phyloP scores from a whole-genome alignment of 2,113 vertebrate species.

The Toxostoma redivivum region DNA sequence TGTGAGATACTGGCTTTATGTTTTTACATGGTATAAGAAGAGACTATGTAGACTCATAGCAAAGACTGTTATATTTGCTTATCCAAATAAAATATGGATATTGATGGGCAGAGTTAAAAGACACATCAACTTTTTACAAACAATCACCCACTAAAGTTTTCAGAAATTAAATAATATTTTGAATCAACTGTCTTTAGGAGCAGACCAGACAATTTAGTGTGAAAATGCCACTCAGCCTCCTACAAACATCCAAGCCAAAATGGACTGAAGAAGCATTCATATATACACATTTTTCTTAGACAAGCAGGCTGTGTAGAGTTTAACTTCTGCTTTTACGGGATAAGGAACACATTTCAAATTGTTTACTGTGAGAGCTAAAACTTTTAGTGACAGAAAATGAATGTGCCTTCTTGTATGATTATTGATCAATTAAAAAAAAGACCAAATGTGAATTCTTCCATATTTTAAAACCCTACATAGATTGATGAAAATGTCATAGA shows the following conservation, averaged over 20 bases:
- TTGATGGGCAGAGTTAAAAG: not conserved
- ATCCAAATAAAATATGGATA: not conserved
- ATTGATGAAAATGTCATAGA: not conserved
- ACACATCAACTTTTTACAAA: not conserved
- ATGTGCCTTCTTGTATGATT: not conserved
- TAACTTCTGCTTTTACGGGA: not conserved
- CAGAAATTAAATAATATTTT: not conserved
- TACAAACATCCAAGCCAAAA: not conserved
- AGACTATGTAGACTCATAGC: not conserved
- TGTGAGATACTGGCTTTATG: not conserved
- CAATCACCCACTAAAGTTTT: not conserved
- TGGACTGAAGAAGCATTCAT: not conserved
- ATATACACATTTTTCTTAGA: not conserved
- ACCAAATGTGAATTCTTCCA: fast-evolving
- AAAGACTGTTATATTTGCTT: not conserved
- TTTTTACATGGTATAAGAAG: not conserved
- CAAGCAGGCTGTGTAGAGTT: not conserved
- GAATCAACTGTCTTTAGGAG: not conserved
- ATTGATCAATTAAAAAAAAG: not conserved
- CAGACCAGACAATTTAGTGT: not conserved
- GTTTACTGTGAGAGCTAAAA: not conserved
- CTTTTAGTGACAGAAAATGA: not conserved
- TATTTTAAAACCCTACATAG: not conserved
- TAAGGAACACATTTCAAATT: not conserved
- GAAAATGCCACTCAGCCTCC: not conserved